phyloP scores from a whole-genome alignment of 2,797 vertebrate species.

The Poecilia velifera region DNA sequence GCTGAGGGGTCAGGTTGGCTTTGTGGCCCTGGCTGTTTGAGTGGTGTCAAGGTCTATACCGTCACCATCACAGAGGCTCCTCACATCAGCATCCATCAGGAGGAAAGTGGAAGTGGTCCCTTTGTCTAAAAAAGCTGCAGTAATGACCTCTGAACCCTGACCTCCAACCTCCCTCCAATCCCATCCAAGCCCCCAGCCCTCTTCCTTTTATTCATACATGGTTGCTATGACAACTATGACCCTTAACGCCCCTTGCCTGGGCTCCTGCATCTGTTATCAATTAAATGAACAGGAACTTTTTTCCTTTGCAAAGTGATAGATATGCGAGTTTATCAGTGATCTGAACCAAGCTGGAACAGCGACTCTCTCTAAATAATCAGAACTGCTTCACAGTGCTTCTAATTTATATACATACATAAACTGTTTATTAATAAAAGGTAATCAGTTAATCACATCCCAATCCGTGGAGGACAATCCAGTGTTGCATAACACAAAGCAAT shows the following conservation, averaged over 20 bases:
- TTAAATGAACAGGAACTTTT: slow-evolving; percentile 81
- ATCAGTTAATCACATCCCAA: slow-evolving; percentile 21
- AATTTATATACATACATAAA: background rate
- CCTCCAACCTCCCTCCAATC: slow-evolving; percentile 61
- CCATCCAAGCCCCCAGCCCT: slow-evolving; percentile 66
- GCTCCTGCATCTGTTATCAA: slow-evolving; percentile 89
- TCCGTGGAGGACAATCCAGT: slow-evolving; percentile 6
- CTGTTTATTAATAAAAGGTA: slow-evolving; percentile 2
- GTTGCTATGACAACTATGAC: slow-evolving; percentile 83
- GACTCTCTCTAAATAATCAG: background rate
- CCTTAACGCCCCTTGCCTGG: slow-evolving; percentile 81
- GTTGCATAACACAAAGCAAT: slow-evolving; percentile 52
- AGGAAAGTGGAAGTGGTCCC: slow-evolving; percentile 74
- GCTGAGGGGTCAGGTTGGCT: slow-evolving; percentile 56
- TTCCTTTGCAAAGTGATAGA: slow-evolving; percentile 44
- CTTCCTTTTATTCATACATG: slow-evolving; percentile 76
- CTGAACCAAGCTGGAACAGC: slow-evolving; percentile 10
- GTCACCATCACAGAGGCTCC: slow-evolving; percentile 54
- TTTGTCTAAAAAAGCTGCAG: slow-evolving; percentile 84
- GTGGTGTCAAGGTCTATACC: slow-evolving; percentile 69
- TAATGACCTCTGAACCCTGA: slow-evolving; percentile 83
- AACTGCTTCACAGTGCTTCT: background rate
- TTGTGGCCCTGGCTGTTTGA: slow-evolving; percentile 56
- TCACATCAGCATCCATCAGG: slow-evolving; percentile 73
- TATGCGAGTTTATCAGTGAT: slow-evolving; percentile 36